A percentile compares a stretch with the other conserved stretches of the same genome.
Evolutionary conservation across 2,113 vertebrate genomes (phyloP).

Genomic region (Vanacampus margaritifer): DNA sequence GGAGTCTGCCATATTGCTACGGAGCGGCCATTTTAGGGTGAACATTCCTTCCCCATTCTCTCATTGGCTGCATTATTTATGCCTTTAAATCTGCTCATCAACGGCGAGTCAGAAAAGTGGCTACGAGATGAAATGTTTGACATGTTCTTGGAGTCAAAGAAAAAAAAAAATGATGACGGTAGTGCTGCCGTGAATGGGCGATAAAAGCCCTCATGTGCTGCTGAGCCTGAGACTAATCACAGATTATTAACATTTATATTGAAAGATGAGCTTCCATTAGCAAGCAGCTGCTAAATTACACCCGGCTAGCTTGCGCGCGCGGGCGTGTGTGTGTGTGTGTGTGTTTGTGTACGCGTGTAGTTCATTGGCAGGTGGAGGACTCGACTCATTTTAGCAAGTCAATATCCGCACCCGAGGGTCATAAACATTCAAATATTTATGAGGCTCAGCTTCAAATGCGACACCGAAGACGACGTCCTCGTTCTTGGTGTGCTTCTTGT

Average conservation of each 20-base stretch:
- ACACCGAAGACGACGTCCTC: background rate
- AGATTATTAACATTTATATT: slow-evolving; percentile 73
- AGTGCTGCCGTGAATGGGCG: slow-evolving; percentile 28
- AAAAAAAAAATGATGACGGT: slow-evolving; percentile 1
- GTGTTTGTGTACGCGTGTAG: slow-evolving; percentile 6
- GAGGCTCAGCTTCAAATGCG: slow-evolving; percentile 4
- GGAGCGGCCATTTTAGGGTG: background rate
- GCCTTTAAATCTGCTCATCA: background rate
- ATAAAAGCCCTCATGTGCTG: slow-evolving; percentile 28
- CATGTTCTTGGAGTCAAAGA: background rate
- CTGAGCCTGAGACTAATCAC: slow-evolving; percentile 51
- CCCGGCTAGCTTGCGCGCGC: slow-evolving; percentile 34
- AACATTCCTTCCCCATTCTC: background rate
- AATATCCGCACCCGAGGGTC: slow-evolving; percentile 37
- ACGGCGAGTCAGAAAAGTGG: background rate
- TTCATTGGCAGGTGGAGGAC: slow-evolving; percentile 51
- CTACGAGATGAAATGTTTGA: background rate
- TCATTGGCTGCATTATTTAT: background rate
- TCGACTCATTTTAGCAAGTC: slow-evolving; percentile 51
- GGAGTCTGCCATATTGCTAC: background rate
- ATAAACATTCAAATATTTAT: slow-evolving; percentile 49
- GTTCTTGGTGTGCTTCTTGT: background rate
- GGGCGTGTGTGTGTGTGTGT: slow-evolving; percentile 18
- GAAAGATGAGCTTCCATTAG: slow-evolving; percentile 70
- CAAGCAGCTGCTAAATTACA: slow-evolving; percentile 64